These are phyloP conservation scores for Anneissia japonica DNA, from an alignment of 35 echinoderm and acorn worm genomes.

Conservation along the genomic window DNA sequence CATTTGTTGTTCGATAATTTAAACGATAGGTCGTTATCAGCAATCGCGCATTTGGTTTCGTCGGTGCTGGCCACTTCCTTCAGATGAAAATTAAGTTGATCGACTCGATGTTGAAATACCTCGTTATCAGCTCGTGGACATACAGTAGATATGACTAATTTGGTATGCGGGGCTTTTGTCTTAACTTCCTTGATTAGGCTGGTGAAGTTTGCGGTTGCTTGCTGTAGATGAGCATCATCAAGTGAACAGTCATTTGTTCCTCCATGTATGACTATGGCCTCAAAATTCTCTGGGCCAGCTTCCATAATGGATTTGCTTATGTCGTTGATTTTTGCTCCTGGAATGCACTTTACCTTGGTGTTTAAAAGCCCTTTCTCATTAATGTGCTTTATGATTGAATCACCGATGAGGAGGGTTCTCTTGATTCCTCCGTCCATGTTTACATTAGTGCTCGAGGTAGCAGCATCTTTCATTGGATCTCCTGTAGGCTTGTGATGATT, in stretches of 20 bases:
- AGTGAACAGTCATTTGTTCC: background rate
- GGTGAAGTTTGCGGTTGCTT: background rate
- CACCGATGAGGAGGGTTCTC: background rate
- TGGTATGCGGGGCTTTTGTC: background rate
- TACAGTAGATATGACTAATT: background rate
- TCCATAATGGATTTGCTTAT: background rate
- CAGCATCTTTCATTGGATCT: too few relatives aligned
- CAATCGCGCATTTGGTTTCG: background rate
- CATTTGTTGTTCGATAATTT: background rate
- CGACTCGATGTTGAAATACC: background rate
- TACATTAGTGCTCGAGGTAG: too few relatives aligned
- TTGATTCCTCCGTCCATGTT: background rate
- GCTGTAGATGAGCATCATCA: background rate
- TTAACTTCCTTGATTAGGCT: background rate
- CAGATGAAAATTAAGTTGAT: background rate
- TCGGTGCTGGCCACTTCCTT: background rate
- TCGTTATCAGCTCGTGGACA: background rate
- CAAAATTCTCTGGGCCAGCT: background rate
- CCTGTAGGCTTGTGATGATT: too few relatives aligned
- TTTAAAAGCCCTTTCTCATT: background rate
- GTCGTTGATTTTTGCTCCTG: background rate
- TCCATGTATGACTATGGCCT: background rate
- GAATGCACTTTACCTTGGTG: background rate
- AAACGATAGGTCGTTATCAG: background rate
- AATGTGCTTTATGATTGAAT: slow-evolving; percentile 1